Base-by-base conservation (phyloP, 1,140 invertebrate genomes). In the Caenorhabditis tropicalis region DNA sequence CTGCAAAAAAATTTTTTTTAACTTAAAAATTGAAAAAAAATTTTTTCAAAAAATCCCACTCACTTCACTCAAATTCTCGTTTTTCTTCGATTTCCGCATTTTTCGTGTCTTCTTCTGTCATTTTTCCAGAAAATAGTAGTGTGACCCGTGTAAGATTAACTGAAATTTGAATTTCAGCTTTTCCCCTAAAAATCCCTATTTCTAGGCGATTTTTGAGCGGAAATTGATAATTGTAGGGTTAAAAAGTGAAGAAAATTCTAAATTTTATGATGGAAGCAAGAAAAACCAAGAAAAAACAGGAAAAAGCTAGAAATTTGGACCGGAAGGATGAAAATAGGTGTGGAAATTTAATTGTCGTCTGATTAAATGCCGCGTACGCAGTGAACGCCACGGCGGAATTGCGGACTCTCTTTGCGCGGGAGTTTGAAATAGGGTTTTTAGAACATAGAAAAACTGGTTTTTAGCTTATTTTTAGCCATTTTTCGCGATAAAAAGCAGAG, bases 31-130 rank as follows among this genome's bases (percentile, higher is more conserved):
- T 10, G n/a, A 5, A n/a, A 1, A 2, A 15, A 7, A 16, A n/a
- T 19, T 36, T 36, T 36, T 19, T 39, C 1, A 74, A 43, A 65
- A 36, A 65, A 19, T 33, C 53, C 16, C 10, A n/a, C 36, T 19
- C 24, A 74, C 65, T 36, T 74, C 65, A 36, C 36, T 74, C 21
- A 65, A 27, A 15, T 24, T 74, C n/a, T 39, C 36, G 2, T 3
- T 74, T 24, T 74, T 74, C 65, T 74, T 74, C 65, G 36, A 2
- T 43, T 43, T 74, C 58, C n/a, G 36, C 58, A 36, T 65, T 65
- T 7, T 33, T 43, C n/a, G 43, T 15, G 2, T 74, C 65, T 3
- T 74, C 36, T 7, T 74, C 65, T 15, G 65, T 19, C 65, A 74
- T 74, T 43, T 74, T 36, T 43, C n/a, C 10, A 24, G 33, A 74